Evolutionary conservation across 2,888 invertebrate genomes (phyloP).

Genomic region (Chrysopilus asiliformis): DNA sequence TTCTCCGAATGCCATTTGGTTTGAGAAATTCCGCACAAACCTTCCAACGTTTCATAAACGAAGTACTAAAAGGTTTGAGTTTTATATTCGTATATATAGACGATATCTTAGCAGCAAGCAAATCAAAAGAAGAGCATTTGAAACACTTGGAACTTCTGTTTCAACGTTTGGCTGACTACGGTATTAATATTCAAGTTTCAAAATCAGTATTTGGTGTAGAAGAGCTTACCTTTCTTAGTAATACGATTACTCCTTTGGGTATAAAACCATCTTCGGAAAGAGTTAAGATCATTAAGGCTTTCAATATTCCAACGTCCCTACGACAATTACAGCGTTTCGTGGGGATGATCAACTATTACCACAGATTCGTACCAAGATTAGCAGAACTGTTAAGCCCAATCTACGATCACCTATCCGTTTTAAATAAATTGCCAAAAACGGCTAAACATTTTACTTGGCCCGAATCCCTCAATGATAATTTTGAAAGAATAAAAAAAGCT

Average conservation of each 20-base stretch:
- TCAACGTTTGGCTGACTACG: background rate
- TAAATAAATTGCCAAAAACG: background rate
- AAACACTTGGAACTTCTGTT: no score
- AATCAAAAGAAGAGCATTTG: no score
- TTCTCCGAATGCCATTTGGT: no score
- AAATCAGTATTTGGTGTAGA: slow-evolving; percentile 7
- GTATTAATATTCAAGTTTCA: slow-evolving; percentile 2
- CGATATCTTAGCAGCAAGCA: no score
- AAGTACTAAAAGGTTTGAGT: no score
- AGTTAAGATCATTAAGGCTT: slow-evolving; percentile 1
- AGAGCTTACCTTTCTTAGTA: slow-evolving; percentile 6
- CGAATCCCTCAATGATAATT: background rate
- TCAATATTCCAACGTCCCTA: slow-evolving; percentile 7
- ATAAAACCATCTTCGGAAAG: slow-evolving; percentile 4
- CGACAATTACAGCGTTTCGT: slow-evolving; percentile 5
- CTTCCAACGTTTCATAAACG: no score
- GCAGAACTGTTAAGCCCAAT: slow-evolving; percentile 4
- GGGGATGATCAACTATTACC: slow-evolving; percentile 9
- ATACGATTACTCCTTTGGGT: slow-evolving; percentile 1
- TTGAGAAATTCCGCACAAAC: no score
- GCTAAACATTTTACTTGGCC: slow-evolving; percentile 1
- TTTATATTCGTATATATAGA: no score
- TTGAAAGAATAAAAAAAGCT: slow-evolving; percentile 4
- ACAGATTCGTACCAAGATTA: slow-evolving; percentile 6
- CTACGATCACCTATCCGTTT: background rate